A percentile compares a stretch with the other conserved stretches of the same genome.
phyloP scores from a whole-genome alignment of 2,888 invertebrate species.

The Catonia carolina region DNA sequence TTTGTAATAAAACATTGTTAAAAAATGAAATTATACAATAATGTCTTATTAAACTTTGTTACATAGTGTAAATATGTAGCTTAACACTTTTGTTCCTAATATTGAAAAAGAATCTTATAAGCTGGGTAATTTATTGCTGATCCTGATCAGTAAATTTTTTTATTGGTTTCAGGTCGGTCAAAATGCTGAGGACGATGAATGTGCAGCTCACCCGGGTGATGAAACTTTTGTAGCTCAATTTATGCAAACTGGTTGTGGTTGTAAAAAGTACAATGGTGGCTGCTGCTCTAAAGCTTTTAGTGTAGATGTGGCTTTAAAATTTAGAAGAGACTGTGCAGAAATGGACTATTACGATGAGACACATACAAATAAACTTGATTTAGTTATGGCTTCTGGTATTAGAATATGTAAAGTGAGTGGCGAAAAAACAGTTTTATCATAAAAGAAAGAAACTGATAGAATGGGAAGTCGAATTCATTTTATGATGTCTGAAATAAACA shows the following conservation, averaged over 20 bases:
- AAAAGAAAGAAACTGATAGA: background rate
- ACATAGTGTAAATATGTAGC: too few relatives aligned
- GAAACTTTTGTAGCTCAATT: background rate
- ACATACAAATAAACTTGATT: background rate
- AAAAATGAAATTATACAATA: too few relatives aligned
- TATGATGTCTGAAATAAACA: background rate
- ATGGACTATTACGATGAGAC: conserved; percentile 2
- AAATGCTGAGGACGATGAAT: background rate
- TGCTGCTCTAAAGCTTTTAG: background rate
- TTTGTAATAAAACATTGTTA: too few relatives aligned
- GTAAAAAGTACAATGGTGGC: background rate
- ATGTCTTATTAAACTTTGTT: too few relatives aligned
- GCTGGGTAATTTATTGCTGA: too few relatives aligned
- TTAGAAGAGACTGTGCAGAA: conserved; percentile 1
- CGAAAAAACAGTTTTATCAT: background rate
- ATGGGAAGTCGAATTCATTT: background rate
- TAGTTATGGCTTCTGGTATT: background rate
- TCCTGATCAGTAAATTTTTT: background rate
- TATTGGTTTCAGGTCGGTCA: background rate
- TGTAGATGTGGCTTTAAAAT: background rate
- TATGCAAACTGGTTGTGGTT: conserved; percentile 1
- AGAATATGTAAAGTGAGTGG: background rate
- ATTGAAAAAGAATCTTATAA: too few relatives aligned
- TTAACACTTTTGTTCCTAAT: too few relatives aligned
- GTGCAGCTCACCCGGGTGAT: background rate